Conservation (phyloP, 2,113 vertebrate species). For the Todiramphus chloris region DNA sequence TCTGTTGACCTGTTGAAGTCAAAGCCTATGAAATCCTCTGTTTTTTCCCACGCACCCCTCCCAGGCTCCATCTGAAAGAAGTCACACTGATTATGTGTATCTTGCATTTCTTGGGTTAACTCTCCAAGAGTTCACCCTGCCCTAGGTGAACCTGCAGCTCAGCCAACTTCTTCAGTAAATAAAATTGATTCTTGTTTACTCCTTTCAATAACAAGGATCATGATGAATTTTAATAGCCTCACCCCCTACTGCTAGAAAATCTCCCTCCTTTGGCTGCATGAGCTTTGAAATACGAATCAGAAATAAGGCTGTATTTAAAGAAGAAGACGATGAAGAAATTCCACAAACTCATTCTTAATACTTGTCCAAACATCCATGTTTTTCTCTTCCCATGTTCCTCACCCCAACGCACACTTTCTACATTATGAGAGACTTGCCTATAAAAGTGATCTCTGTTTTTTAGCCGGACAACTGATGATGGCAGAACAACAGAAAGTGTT, state of each 20-base stretch:
- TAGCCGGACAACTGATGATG: not conserved
- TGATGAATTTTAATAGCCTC: conserved; percentile 68
- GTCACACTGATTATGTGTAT: not conserved
- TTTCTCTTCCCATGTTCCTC: conserved; percentile 7
- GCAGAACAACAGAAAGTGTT: conserved; percentile 33
- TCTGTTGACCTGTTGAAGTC: conserved; percentile 25
- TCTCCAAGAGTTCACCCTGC: conserved; percentile 3
- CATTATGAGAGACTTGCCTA: conserved; percentile 26
- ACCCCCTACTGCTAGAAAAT: conserved; percentile 60
- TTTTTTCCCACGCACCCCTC: not conserved
- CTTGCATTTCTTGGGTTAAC: not conserved
- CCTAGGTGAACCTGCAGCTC: conserved; percentile 40
- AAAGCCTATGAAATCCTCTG: conserved; percentile 36
- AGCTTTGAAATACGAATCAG: conserved; percentile 69
- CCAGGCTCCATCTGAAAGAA: not conserved
- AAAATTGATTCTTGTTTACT: conserved; percentile 72
- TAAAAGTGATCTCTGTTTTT: conserved; percentile 51
- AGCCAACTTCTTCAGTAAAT: conserved; percentile 43
- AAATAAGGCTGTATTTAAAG: conserved; percentile 47
- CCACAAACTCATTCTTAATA: conserved; percentile 26
- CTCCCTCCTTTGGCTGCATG: conserved; percentile 35
- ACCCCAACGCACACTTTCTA: conserved; percentile 2
- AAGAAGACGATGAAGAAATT: not conserved
- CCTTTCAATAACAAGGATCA: conserved; percentile 50
- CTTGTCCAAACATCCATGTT: not conserved